Percentiles rank a stretch among this genome's conserved stretches.
Evolutionary conservation across 2,113 vertebrate species (phyloP).

Genomic region (Dipodomys ordii): DNA sequence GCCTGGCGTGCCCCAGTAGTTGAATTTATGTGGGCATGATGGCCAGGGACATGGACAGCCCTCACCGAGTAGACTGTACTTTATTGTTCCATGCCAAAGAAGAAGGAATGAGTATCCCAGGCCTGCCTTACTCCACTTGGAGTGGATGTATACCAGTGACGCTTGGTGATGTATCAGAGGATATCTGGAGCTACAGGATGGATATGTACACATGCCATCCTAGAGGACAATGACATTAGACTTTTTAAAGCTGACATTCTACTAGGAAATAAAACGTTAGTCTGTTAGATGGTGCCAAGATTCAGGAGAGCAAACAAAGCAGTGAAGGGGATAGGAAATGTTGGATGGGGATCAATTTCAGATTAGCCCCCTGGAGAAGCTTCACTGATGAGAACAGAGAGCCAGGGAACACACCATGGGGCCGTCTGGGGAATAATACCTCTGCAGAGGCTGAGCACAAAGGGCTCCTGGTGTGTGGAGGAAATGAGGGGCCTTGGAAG

Average conservation of each 20-base stretch:
- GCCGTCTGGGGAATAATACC: neutral
- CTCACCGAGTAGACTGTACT: neutral
- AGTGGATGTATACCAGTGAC: neutral
- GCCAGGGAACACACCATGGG: neutral
- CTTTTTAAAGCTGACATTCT: neutral
- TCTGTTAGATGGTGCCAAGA: neutral
- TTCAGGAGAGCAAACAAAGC: neutral
- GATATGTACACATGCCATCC: neutral
- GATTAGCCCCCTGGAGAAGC: neutral
- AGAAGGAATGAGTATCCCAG: neutral
- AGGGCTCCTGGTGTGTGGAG: neutral
- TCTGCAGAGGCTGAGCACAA: neutral
- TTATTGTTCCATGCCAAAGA: neutral
- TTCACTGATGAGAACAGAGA: neutral
- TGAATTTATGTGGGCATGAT: too few species aligned
- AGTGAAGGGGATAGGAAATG: neutral
- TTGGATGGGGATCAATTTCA: neutral
- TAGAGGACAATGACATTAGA: neutral
- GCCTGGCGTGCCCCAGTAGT: too few species aligned
- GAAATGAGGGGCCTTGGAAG: neutral
- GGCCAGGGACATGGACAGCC: neutral
- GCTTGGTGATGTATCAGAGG: neutral
- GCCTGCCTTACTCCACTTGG: neutral
- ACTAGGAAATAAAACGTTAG: neutral
- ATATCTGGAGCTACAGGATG: neutral